Evolutionary conservation across 2,113 vertebrate species (phyloP).

Genomic region (Vulpes lagopus): DNA sequence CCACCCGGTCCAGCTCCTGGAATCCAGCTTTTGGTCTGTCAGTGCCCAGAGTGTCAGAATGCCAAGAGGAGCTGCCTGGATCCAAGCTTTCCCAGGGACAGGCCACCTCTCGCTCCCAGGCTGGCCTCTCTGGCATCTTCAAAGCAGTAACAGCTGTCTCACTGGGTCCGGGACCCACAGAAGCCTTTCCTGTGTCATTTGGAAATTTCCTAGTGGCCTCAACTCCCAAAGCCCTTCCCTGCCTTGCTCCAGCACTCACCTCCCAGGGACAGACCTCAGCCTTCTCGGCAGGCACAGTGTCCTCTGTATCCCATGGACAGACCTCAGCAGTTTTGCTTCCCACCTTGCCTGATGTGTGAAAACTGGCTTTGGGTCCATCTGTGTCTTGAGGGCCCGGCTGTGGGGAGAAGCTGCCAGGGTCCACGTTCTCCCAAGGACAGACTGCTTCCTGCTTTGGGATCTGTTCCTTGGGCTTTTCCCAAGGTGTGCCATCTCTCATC

Average conservation of each 20-base stretch:
- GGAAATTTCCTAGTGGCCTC: background rate
- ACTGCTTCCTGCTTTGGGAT: conserved; percentile 55
- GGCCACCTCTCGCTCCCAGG: background rate
- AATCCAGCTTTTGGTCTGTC: background rate
- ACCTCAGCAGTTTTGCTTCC: conserved; percentile 69
- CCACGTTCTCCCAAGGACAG: conserved; percentile 72
- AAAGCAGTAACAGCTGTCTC: accelerated
- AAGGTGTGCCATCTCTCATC: background rate
- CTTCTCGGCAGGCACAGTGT: background rate
- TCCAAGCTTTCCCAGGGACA: background rate
- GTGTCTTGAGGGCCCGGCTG: background rate
- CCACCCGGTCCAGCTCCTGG: accelerated
- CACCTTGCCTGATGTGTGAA: background rate
- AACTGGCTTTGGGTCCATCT: background rate
- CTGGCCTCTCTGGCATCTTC: conserved; percentile 25
- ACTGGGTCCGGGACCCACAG: background rate
- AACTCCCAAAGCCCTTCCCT: background rate
- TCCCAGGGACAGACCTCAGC: conserved; percentile 85
- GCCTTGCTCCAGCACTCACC: background rate
- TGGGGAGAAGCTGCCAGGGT: accelerated
- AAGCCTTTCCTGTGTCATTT: background rate
- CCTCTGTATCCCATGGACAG: conserved; percentile 83
- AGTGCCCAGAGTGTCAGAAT: background rate
- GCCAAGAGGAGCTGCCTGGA: background rate
- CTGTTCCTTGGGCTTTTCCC: background rate